Base-by-base conservation (phyloP, 2,888 invertebrate genomes). In the Galerucella nymphaeae region DNA sequence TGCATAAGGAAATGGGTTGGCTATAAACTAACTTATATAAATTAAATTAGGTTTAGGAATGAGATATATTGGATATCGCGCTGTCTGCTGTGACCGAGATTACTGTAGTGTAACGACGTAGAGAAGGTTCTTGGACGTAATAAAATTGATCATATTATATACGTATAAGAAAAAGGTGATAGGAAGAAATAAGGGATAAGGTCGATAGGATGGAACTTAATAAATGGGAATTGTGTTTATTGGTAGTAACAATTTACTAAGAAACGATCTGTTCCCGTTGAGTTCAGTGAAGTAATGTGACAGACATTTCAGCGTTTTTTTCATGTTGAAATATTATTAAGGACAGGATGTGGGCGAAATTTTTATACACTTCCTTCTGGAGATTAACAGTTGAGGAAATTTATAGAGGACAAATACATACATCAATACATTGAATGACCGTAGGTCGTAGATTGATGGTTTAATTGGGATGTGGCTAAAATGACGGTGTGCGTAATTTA, bases 1-100 rank as follows among this genome's bases (percentile, higher is more conserved):
- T 59, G 42, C 14, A 62, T 53, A 23, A 38, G 38, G 50, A 30
- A 61, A 41, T 16, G 50, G 61, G 68, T 45, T 68, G 61, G 68
- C 23, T 68, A 68, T 61, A 68, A 68, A 68, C 68, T 68, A 68
- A 68, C 38, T 59, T 68, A 57, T 68, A 68, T 68, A 68, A 68
- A 68, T 68, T 59, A 68, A 68, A 68, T 68, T 61, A 68, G 68
- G 68, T 68, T 61, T 48, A 16, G 48, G 38, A 48, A 16, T 50
- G 61, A 68, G 68, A 61, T 68, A 61, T 68, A 61, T 68, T 50
- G 68, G 61, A 68, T 68, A 68, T 68, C 50, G 42, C 16, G 11
- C 61, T 62, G 61, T 62, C 61, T 62, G 20, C 18, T 16, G 18
- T 62, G 61, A 62, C 61, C 61, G 61, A 62, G 41, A 62, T 62